Evolutionary conservation across 1,140 invertebrate genomes (phyloP), one percentile per base, ranked within the genome.

Genomic region (Formica selysi): DNA sequence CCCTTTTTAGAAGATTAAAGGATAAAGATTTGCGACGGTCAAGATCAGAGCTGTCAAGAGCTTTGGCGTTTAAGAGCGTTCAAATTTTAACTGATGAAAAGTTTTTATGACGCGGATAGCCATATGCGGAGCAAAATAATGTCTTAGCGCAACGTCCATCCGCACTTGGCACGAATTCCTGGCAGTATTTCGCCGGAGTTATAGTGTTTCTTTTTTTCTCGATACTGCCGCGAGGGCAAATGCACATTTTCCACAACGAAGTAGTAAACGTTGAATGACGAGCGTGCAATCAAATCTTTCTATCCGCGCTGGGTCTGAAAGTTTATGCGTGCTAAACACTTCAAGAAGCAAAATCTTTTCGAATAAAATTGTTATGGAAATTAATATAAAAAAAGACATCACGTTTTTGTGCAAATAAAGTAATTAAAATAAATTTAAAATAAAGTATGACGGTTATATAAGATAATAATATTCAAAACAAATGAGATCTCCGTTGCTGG

Each of bases 1-100:
- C 3, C 0, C 19, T 13, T 67, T 65, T 67, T 10, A 59, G 57
- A 80, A 22, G 22, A 59, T 80, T 22, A 68, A 38, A 62, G 13
- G 7, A 36, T 22, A n/a, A 80, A 80, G 70, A 71, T 29, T 22
- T 11, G 1, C 7, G 48, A 22, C 44, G 16, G 41, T 71, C 16
- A 13, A 26, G 5, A 16, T 80, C 41, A 67, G 26, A 48, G 8
- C 3, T 11, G n/a, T 4, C 16, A n/a, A 29, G 3, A 32, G 32
- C 32, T 29, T 38, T 16, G 54, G 54, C 65, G 19, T 26, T 73
- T 73, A 73, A 61, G 54, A 32, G 26, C 54, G 54, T 13, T 81
- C 36, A 61, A 81, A 81, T 81, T 81, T 81, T 73, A 61, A 36
- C 79, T 81, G 79, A 73, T 81, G 79, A 81, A 81, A 81, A 81